Evolutionary conservation across 1,140 invertebrate species (phyloP).

Genomic region (Musca domestica): DNA sequence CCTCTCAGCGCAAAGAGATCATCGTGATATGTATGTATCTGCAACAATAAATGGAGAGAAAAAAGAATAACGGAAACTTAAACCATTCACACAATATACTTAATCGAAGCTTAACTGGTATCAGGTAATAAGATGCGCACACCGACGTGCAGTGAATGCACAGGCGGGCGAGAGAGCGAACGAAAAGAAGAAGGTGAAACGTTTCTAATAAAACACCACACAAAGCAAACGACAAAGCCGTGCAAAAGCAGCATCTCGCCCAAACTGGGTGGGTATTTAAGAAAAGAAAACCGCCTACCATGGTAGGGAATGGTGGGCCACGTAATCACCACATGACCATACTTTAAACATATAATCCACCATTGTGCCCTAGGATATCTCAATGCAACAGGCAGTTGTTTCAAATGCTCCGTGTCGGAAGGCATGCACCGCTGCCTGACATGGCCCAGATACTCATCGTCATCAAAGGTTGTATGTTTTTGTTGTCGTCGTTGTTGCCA

Average conservation of each 20-base stretch:
- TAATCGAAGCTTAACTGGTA: slow-evolving; percentile 3
- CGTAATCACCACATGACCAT: slow-evolving; percentile 1
- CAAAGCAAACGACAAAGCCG: too few relatives aligned
- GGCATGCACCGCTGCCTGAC: too few relatives aligned
- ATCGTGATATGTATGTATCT: too few relatives aligned
- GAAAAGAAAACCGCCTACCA: not conserved
- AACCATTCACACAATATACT: not conserved
- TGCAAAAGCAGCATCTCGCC: too few relatives aligned
- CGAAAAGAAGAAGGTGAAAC: not conserved
- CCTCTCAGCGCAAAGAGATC: too few relatives aligned
- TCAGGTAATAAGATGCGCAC: not conserved
- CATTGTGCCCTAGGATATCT: not conserved
- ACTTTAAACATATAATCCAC: not conserved
- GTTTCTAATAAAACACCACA: not conserved
- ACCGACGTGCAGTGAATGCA: not conserved
- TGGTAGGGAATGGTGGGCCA: not conserved
- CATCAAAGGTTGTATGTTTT: too few relatives aligned
- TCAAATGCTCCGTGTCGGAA: too few relatives aligned
- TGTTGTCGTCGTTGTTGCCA: too few relatives aligned
- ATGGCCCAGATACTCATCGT: too few relatives aligned
- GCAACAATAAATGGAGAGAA: too few relatives aligned
- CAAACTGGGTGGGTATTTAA: not conserved
- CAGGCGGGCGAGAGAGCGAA: not conserved
- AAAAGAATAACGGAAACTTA: not conserved
- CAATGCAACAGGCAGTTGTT: slow-evolving; percentile 13